Evolutionary conservation across 2,797 vertebrate species (phyloP).

Genomic region (Hypotaenidia okinawae): DNA sequence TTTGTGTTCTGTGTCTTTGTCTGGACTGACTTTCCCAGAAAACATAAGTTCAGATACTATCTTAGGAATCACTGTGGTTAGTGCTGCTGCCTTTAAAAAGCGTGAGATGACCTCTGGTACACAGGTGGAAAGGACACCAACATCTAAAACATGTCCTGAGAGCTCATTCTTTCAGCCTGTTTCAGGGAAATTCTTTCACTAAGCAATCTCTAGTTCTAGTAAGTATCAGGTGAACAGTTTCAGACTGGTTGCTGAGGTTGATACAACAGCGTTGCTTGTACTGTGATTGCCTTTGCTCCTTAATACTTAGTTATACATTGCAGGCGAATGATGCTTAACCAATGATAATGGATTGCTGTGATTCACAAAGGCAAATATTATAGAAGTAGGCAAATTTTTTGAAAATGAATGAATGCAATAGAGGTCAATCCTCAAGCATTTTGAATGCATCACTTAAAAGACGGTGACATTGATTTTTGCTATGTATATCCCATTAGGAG

Average conservation of each 20-base stretch:
- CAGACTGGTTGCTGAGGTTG: not conserved
- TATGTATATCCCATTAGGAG: slow-evolving; percentile 17
- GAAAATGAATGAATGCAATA: not conserved
- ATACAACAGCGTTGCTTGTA: not conserved
- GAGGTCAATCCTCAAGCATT: slow-evolving; percentile 1
- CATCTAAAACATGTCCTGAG: not conserved
- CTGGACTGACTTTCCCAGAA: not conserved
- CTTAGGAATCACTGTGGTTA: not conserved
- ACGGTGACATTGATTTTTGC: slow-evolving; percentile 48
- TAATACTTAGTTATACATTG: not conserved
- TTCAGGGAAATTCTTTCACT: not conserved
- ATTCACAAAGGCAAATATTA: not conserved
- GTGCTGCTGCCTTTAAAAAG: not conserved
- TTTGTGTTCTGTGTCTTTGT: not conserved
- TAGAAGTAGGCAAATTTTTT: not conserved
- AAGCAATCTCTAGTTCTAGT: not conserved
- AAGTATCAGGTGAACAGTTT: not conserved
- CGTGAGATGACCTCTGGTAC: not conserved
- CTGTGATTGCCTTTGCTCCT: not conserved
- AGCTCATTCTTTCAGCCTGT: not conserved
- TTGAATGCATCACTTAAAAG: not conserved
- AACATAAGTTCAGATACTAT: not conserved
- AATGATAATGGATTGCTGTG: not conserved
- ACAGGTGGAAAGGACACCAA: not conserved
- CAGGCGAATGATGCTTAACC: not conserved